Evolutionary conservation across 2,113 vertebrate species (phyloP).

Genomic region (Oncorhynchus gorbuscha): DNA sequence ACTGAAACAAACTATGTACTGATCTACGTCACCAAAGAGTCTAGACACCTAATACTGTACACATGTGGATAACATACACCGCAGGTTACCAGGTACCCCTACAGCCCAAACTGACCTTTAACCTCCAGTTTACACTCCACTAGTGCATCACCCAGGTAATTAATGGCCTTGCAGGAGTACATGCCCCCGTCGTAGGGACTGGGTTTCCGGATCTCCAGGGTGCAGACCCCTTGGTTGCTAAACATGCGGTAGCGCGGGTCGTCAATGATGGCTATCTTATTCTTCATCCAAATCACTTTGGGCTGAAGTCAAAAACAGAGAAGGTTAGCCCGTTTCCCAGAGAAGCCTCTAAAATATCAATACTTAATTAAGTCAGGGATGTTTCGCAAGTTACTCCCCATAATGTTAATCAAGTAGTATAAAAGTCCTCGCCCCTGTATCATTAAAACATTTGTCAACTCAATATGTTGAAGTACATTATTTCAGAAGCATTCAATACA

Average conservation of each 20-base stretch:
- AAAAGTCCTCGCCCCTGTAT: no score
- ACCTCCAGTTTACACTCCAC: constrained; percentile 97
- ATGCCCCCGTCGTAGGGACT: constrained; percentile 92
- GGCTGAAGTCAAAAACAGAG: constrained; percentile 70
- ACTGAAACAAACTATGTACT: constrained; percentile 19
- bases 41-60: constrained; percentile 23
- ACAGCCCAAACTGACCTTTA: constrained; percentile 84
- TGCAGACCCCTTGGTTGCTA: constrained; percentile 95
- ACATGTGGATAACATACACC: not conserved
- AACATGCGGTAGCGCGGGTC: constrained; percentile 97
- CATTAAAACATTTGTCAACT: not conserved
- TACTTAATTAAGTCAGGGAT: no score
- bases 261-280: constrained; percentile 87
- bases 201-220: constrained; percentile 95
- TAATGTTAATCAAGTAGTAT: no score
- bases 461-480: not conserved
- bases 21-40: constrained; percentile 2
- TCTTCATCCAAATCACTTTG: constrained; percentile 98
- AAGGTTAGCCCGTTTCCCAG: not conserved
- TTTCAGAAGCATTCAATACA: not conserved
- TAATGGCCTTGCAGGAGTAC: constrained; percentile 90
- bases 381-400: no score
- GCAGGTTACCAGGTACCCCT: not conserved
- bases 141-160: constrained; percentile 87
- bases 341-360: not conserved